Base-by-base conservation (phyloP, 1,140 invertebrate species). In the Harlomillsia oculata region DNA sequence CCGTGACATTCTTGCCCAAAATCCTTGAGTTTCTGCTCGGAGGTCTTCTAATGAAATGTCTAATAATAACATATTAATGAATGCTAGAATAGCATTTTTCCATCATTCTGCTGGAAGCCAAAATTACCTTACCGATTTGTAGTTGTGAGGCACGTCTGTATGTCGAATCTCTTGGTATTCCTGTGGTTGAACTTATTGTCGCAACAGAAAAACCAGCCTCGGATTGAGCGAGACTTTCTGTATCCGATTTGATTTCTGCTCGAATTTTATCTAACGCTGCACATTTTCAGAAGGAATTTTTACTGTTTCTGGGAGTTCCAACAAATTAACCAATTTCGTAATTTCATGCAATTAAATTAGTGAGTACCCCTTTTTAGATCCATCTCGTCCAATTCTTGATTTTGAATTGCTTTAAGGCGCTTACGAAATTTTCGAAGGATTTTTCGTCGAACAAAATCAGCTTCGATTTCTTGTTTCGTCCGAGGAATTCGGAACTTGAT, bases 401-500 rank as follows among this genome's bases (percentile, higher is more conserved):
- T 86, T 66, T 82, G 81, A 60, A 94, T 87, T 62, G 83, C 80
- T 59, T 80, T 79, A 13, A 94, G 72, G 67, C 89, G 79, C 56
- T 84, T 80, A 14, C 83, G 76, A 71, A 93, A 93, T 68, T 83
- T 87, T 59, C 78, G 78, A 0, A 88, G 83, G 25, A 94, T 80
- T 69, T 84, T 83, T 64, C 86, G 83, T 4, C 89, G 75, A 60
- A 87, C 79, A 70, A 86, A 89, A 72, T 94, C 87, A 1, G 86
- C 88, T 69, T 93, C 88, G 45, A 94, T 93, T 71, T 93, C 87
- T 71, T 93, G 89, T 68, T 92, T 93, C 0, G 89, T 93, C 23
- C 89, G 76, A 2, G 89, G 89, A 62, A 94, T 84, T 26, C 89
- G 79, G 67, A 90, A 88, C 52, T 83, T 81, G 44, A 89, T 78